Evolutionary conservation across 2,797 vertebrate genomes (phyloP), one percentile per base, ranked within the genome.

Genomic region (Mormyrus proboscirostris): DNA sequence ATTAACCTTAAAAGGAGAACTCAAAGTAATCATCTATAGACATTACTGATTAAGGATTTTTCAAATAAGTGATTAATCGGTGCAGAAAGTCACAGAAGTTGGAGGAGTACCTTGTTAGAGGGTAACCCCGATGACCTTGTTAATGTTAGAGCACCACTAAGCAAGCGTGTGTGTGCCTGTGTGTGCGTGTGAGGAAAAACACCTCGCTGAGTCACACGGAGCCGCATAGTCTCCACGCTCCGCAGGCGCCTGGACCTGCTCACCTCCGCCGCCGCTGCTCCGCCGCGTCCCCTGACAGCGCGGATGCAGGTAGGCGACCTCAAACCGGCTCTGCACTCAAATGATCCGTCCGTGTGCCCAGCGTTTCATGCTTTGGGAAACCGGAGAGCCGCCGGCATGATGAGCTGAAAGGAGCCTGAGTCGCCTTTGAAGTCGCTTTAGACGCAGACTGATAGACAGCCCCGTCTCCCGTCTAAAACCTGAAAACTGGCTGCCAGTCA

Each of bases 271-370:
- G 65, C 25, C 22, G 49, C 83, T 12, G 49, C 10, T 51, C n/a
- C 25, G 51, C 50, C 25, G 3, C 84, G 84, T 57, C 85, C 49
- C 51, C 50, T 55, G 51, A 41, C 85, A 50, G 85, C 25, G 85
- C 25, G 85, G 51, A 86, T 86, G 85, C 51, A 86, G 85, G 85
- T 86, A 57, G 51, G 85, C 29, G 47, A 84, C 19, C 19, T 49
- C 41, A 7, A 50, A 84, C 33, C 73, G 47, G 19, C 82, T 50
- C 7, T 49, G 47, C 47, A n/a, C 41, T 29, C 10, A 49, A 47
- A 4, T 49, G 44, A 22, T 84, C 47, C 73, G 69, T 1, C 69
- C 33, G 29, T 33, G 69, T 33, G 65, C 65, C 65, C 65, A 12
- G 65, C 65, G 12, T 33, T 33, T 33, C 4, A 1, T 29, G 29